Percentiles rank a stretch among this genome's conserved stretches.
Conservation (phyloP, 2,797 vertebrate genomes). For the Cyclura pinguis region DNA sequence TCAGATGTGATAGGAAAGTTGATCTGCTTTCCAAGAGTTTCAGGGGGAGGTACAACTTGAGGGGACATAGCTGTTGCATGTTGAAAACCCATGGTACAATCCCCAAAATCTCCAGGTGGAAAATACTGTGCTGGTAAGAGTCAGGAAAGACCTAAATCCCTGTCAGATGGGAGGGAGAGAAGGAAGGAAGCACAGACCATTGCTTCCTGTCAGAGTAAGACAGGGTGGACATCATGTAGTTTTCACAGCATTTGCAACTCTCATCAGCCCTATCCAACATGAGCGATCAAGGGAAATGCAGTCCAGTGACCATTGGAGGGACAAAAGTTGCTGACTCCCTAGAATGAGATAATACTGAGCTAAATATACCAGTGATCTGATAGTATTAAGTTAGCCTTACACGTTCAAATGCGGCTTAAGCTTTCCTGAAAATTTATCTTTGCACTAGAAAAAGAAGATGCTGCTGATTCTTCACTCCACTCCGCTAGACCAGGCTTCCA, state of each 20-base stretch:
- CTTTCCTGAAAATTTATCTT: conserved; percentile 1
- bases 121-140: not conserved
- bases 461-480: not conserved
- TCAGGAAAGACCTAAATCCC: not conserved
- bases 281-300: not conserved
- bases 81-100: not conserved
- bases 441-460: conserved; percentile 3
- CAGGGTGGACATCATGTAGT: not conserved
- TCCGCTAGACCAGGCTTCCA: conserved; percentile 15
- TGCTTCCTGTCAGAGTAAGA: not conserved
- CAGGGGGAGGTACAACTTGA: not conserved
- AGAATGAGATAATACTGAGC: not conserved
- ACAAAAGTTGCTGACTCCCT: not conserved
- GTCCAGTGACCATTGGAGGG: not conserved
- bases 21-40: not conserved
- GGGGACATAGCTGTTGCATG: not conserved
- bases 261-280: not conserved
- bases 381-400: not conserved
- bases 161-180: not conserved
- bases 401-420: not conserved
- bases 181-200: not conserved
- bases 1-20: not conserved
- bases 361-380: not conserved
- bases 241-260: not conserved
- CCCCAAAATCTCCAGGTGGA: not conserved